Percentiles rank a stretch among this genome's conserved stretches.
These are phyloP conservation scores for Adelosebastes latens DNA, from an alignment of 2,797 vertebrate species.

Conservation along the genomic window DNA sequence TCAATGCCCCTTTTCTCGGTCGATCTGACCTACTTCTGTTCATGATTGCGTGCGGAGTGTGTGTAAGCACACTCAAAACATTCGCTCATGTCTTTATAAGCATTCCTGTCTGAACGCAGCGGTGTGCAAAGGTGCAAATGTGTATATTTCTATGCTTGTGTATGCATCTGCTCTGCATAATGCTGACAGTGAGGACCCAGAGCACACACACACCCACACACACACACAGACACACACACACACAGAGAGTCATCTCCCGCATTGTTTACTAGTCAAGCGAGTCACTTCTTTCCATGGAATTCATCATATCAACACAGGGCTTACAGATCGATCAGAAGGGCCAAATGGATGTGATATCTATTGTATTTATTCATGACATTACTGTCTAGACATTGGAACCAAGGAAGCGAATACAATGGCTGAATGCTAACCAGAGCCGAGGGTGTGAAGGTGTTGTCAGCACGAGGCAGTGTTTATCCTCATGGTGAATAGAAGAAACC, in stretches of 20 bases:
- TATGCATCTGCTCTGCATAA: slow-evolving; percentile 52
- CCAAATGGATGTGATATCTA: slow-evolving; percentile 43
- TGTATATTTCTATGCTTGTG: not conserved
- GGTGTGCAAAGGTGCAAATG: not conserved
- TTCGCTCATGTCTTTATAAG: slow-evolving; percentile 7
- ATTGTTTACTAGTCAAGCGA: slow-evolving; percentile 46
- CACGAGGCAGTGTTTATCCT: not conserved
- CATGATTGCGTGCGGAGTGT: not conserved
- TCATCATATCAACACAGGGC: slow-evolving; percentile 50
- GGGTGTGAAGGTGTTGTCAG: not conserved
- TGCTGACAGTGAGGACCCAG: slow-evolving; percentile 29
- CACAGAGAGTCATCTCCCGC: not conserved
- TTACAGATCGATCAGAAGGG: slow-evolving; percentile 48
- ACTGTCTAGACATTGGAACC: slow-evolving; percentile 48
- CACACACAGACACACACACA: not conserved
- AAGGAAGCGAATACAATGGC: slow-evolving; percentile 4
- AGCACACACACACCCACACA: not conserved
- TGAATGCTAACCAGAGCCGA: slow-evolving; percentile 51
- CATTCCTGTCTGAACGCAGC: slow-evolving; percentile 4
- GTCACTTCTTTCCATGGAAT: slow-evolving; percentile 28
- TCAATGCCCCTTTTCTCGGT: slow-evolving; percentile 23
- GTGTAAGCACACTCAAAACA: not conserved
- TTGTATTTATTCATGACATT: slow-evolving; percentile 66
- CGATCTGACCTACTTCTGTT: slow-evolving; percentile 25
- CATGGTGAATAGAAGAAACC: not conserved